Conservation (phyloP, 2,113 vertebrate genomes). For the Gorsachius goisagi region DNA sequence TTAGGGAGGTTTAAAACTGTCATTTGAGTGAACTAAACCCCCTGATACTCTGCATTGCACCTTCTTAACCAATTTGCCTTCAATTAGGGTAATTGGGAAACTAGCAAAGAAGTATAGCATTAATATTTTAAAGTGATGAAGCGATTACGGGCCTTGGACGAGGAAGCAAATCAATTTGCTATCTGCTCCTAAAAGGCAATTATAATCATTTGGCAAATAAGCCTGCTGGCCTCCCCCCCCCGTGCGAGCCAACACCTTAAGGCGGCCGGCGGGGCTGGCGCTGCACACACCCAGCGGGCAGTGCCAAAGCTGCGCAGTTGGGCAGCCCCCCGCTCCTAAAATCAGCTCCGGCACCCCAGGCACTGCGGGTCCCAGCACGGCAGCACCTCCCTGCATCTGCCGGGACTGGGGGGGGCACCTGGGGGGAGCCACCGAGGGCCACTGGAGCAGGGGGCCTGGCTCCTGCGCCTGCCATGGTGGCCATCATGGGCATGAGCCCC, state of each 20-base stretch:
- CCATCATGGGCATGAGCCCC: rapidly evolving
- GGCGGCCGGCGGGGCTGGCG: background rate
- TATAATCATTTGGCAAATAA: conserved; percentile 67
- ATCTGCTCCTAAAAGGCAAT: conserved; percentile 63
- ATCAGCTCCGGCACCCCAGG: too few relatives aligned
- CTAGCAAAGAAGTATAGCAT: conserved; percentile 79
- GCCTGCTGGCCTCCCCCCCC: background rate
- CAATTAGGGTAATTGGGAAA: conserved; percentile 88
- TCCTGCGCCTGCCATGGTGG: rapidly evolving
- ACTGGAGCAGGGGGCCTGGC: rapidly evolving
- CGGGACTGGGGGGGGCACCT: rapidly evolving
- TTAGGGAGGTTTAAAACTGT: conserved; percentile 86
- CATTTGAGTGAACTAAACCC: conserved; percentile 89
- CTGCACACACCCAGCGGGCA: background rate
- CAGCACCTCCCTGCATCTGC: background rate
- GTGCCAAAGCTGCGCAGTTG: background rate
- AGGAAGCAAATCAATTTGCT: conserved; percentile 72
- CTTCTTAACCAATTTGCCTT: conserved; percentile 87
- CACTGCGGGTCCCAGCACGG: rapidly evolving
- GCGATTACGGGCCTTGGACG: conserved; percentile 73
- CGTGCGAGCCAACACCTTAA: background rate
- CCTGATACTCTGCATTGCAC: conserved; percentile 82
- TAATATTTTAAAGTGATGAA: conserved; percentile 86
- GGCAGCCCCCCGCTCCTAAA: background rate
- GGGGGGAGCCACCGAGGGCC: background rate